These are phyloP conservation scores for Podabrus alpinus DNA, from an alignment of 2,888 invertebrate species.

Conservation along the genomic window DNA sequence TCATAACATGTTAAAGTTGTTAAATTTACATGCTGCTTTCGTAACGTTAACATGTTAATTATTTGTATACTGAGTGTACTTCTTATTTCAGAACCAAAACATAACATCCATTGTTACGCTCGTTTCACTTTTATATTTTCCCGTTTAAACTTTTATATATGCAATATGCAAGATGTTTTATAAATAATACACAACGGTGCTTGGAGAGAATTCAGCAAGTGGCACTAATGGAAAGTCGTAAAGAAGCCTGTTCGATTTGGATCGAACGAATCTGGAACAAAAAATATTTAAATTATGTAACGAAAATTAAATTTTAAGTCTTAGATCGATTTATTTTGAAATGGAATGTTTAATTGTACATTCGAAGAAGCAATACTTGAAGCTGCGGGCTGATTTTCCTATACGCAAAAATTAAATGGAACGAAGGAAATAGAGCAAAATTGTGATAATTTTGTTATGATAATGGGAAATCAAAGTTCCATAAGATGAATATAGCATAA, in stretches of 20 bases:
- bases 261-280: neutral
- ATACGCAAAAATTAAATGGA: neutral
- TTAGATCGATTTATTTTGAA: neutral
- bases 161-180: neutral
- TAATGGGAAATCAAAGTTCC: neutral
- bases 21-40: too few species aligned
- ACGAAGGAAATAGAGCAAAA: neutral
- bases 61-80: neutral
- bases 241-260: neutral
- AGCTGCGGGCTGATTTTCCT: too few species aligned
- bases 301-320: neutral
- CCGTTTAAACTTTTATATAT: neutral
- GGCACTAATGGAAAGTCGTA: neutral
- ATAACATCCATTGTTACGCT: neutral
- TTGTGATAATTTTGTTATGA: neutral
- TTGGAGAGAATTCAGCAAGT: neutral
- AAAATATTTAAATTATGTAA: neutral
- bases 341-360: neutral
- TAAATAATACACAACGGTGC: neutral
- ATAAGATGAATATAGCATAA: neutral
- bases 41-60: neutral
- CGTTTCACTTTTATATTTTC: neutral
- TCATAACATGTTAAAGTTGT: too few species aligned
- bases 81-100: neutral
- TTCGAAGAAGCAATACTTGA: neutral